These are phyloP conservation scores for Lycorma delicatula DNA, from an alignment of 1,140 invertebrate species.

Conservation along the genomic window DNA sequence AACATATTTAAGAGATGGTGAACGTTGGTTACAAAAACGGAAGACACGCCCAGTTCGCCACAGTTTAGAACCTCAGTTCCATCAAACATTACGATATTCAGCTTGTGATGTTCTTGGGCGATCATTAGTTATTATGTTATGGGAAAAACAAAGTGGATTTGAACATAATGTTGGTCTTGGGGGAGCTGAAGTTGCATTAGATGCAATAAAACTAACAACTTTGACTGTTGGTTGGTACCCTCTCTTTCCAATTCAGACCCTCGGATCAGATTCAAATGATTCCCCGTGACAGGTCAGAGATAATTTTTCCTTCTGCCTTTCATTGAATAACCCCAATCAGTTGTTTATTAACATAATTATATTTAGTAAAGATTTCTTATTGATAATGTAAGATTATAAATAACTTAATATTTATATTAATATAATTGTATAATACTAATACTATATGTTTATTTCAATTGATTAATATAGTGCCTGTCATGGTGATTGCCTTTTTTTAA, in stretches of 20 bases:
- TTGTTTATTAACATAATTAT: too few relatives aligned
- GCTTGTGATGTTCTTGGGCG: conserved; percentile 77
- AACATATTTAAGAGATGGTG: conserved; percentile 81
- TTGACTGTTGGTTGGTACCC: conserved; percentile 82
- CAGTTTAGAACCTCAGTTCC: conserved; percentile 70
- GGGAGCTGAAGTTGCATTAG: conserved; percentile 73
- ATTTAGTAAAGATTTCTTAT: too few relatives aligned
- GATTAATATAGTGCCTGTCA: too few relatives aligned
- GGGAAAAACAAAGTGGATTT: conserved; percentile 77
- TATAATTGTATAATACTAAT: too few relatives aligned
- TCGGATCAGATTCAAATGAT: conserved; percentile 58
- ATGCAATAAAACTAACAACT: conserved; percentile 65
- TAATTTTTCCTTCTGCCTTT: too few relatives aligned
- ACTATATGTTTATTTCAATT: too few relatives aligned
- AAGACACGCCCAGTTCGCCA: conserved; percentile 78
- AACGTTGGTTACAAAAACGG: conserved; percentile 78
- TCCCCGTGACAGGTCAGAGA: conserved; percentile 51
- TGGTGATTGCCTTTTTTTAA: too few relatives aligned
- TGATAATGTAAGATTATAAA: too few relatives aligned
- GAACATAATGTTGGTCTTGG: conserved; percentile 82
- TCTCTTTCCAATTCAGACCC: conserved; percentile 68
- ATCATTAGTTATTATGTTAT: conserved; percentile 78
- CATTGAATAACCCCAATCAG: too few relatives aligned
- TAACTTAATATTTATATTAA: too few relatives aligned
- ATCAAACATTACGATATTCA: conserved; percentile 79